Base-by-base conservation (phyloP, 2,113 vertebrate genomes). In the Equus przewalskii region DNA sequence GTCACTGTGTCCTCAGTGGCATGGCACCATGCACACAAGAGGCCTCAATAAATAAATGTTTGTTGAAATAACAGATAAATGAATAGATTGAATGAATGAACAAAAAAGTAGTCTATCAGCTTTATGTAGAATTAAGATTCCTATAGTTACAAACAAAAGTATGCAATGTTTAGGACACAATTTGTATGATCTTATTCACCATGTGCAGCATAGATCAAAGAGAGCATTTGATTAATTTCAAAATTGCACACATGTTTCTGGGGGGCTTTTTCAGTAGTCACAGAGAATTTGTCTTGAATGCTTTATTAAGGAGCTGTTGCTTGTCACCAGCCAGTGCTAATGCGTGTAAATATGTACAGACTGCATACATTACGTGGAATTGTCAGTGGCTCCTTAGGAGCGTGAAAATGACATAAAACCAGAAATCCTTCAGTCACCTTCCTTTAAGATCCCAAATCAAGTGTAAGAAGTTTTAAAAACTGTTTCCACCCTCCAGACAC, bases 251-350 rank as follows among this genome's bases (percentile, higher is more conserved):
- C 12, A 36, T 83, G 75, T 69, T 95, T 93, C 70, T 80, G 51
- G 87, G 73, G 73, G 65, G 16, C 21, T 79, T 94, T 94, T 44
- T 65, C 44, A 70, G 21, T 51, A 86, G 76, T 92, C n/a, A 51
- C 30, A 96, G 84, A 73, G 5, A 80, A 91, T 91, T 95, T 91
- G 16, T 81, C 65, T 83, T 67, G 44, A 96, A 80, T 96, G 44
- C 46, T 96, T 96, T 96, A 73, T 95, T 92, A 91, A 64, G 10
- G 28, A 96, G 44, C 58, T 44, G 11, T 36, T 89, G 19, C 83
- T 89, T 86, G 22, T 65, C 82, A 87, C 24, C 41, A 96, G 46
- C 46, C 76, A 65, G 28, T 79, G 69, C 24, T 85, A 97, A 96
- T 85, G n/a, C 22, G 80, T 88, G 51, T n/a, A 89, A 95, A 83